Evolutionary conservation across 2,797 vertebrate species (phyloP).

Genomic region (Micrastur ruficollis): DNA sequence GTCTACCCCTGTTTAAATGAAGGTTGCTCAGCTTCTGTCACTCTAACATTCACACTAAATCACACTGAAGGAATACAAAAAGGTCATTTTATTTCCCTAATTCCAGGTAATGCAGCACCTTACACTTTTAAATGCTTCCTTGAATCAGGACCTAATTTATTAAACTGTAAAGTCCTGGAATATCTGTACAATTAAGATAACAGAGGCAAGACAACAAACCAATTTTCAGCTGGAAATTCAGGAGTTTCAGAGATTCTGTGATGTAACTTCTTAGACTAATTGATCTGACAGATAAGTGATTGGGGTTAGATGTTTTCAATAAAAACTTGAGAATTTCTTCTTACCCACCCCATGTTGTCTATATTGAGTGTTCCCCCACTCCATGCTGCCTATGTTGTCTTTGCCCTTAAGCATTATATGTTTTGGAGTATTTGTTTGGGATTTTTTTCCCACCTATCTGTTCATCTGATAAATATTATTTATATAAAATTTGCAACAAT

Average conservation of each 20-base stretch:
- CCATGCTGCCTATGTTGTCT: not conserved
- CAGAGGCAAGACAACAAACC: not conserved
- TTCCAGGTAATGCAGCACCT: not conserved
- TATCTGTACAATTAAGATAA: not conserved
- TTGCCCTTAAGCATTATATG: not conserved
- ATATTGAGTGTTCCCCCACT: not conserved
- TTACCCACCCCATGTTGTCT: accelerated
- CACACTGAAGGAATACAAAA: not conserved
- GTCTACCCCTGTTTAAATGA: not conserved
- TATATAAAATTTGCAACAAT: not conserved
- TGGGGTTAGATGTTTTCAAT: not conserved
- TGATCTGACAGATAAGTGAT: not conserved
- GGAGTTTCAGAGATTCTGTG: not conserved
- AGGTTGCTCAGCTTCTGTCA: not conserved
- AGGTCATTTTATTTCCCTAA: not conserved
- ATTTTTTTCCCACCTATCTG: accelerated
- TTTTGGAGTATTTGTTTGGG: not conserved
- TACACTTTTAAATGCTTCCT: not conserved
- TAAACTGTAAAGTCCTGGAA: not conserved
- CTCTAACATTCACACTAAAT: not conserved
- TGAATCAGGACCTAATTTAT: not conserved
- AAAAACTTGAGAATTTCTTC: not conserved
- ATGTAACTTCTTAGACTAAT: not conserved
- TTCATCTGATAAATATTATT: not conserved
- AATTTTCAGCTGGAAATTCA: not conserved